Base-by-base conservation (phyloP, 1,140 invertebrate species). In the Gerris buenoi region DNA sequence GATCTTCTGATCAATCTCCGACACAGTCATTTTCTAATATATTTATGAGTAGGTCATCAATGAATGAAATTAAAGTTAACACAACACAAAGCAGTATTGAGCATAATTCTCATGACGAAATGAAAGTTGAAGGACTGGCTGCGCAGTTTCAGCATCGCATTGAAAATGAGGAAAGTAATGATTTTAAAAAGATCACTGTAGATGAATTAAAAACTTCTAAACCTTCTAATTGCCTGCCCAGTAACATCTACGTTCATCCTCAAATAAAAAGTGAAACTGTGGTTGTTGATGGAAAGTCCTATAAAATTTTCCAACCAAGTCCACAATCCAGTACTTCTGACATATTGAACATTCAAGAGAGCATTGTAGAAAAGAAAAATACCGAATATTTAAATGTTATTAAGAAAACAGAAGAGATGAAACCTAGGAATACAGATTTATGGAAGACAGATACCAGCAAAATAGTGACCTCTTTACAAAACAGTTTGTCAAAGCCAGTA, bases 131-230 rank as follows among this genome's bases (percentile, higher is more conserved):
- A 67, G 68, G 68, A 22, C 46, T 69, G 27, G 65, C 68, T 25
- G 68, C 68, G 46, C 68, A 69, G 25, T 66, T 69, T 65, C 68
- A 69, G 33, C 46, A 66, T 22, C 59, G 65, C n/a, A 27, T 69
- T 26, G 65, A 69, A 58, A 69, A 29, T 65, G 68, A 69, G 65
- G 65, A 66, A 13, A 18, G 26, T 1, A 59, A 27, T 15, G 63
- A 60, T 2, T 65, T 15, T 27, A 63, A 63, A 25, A 63, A 63
- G 23, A 63, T 29, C 58, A 62, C 66, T 57, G 25, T 25, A 57
- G 68, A 69, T 2, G 27, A 60, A 2, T 28, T 29, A 25, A 67
- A 64, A 65, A 67, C 64, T 65, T 46, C 62, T 59, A 64, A 62
- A 60, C 23, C 63, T 2, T 22, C 58, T 1, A 69, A 67, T 67